These are phyloP conservation scores for Monoplex corrugatus DNA, from an alignment of 2,888 invertebrate species.

Conservation along the genomic window DNA sequence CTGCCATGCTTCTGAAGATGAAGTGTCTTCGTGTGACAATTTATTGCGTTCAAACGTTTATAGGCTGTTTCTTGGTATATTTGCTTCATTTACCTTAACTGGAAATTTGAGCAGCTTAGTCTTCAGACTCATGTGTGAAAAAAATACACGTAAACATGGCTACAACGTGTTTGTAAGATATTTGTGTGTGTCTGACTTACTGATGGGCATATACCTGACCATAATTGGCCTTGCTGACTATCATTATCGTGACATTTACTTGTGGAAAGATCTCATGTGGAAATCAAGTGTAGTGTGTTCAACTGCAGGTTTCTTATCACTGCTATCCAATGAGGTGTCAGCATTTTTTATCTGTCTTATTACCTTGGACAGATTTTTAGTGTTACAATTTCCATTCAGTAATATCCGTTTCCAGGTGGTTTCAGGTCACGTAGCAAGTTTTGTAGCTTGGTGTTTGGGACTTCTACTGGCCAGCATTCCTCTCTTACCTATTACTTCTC, in stretches of 20 bases:
- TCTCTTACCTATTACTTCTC: too few relatives aligned
- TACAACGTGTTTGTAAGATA: constrained; percentile 50
- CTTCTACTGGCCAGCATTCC: too few relatives aligned
- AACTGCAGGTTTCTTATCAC: too few relatives aligned
- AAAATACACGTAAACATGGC: background rate
- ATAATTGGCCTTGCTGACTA: constrained; percentile 64
- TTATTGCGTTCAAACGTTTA: constrained; percentile 26
- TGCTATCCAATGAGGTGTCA: too few relatives aligned
- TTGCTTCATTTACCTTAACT: constrained; percentile 5
- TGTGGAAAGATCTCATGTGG: too few relatives aligned
- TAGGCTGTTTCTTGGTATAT: constrained; percentile 16
- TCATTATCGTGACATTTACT: constrained; percentile 60
- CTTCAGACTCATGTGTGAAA: constrained; percentile 5
- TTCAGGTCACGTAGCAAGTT: too few relatives aligned
- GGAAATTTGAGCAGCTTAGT: constrained; percentile 45
- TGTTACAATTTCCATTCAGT: too few relatives aligned
- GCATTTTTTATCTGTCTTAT: too few relatives aligned
- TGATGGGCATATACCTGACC: constrained; percentile 66
- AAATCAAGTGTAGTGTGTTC: too few relatives aligned
- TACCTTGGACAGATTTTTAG: too few relatives aligned
- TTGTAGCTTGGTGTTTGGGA: too few relatives aligned
- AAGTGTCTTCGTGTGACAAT: constrained; percentile 47
- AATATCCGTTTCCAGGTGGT: too few relatives aligned
- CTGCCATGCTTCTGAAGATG: constrained; percentile 42
- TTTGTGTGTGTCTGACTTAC: constrained; percentile 54